Evolutionary conservation across 2,888 invertebrate genomes (phyloP).

Genomic region (Lypha dubia): DNA sequence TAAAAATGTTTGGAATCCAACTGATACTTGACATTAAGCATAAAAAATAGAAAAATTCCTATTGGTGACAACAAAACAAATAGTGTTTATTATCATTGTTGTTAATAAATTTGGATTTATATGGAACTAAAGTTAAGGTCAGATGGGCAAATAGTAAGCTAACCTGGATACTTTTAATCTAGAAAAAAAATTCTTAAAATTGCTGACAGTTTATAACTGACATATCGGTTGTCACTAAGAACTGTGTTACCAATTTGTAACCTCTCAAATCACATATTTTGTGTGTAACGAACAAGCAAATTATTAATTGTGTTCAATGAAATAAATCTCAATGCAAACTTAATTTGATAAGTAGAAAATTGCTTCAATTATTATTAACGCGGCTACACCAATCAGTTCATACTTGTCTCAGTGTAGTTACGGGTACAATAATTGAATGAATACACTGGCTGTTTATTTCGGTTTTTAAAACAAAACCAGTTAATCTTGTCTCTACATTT

Average conservation of each 20-base stretch:
- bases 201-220: no score
- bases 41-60: not conserved
- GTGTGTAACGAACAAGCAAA: not conserved
- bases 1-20: constrained; percentile 28
- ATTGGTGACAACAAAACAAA: not conserved
- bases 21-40: constrained; percentile 19
- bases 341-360: constrained; percentile 55
- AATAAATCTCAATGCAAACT: constrained; percentile 28
- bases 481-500: constrained; percentile 33
- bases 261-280: not conserved
- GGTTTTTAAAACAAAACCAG: constrained; percentile 32
- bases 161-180: no score
- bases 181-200: no score
- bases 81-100: no score
- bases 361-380: constrained; percentile 36
- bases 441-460: not conserved
- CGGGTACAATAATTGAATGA: constrained; percentile 34
- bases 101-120: no score
- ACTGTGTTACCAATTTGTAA: not conserved
- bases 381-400: not conserved
- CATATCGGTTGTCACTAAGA: no score
- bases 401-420: not conserved
- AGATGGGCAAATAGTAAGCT: no score
- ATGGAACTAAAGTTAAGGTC: no score
- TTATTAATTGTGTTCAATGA: constrained; percentile 18